Conservation (phyloP, 1,140 invertebrate genomes). For the Leptonema lineaticorne region DNA sequence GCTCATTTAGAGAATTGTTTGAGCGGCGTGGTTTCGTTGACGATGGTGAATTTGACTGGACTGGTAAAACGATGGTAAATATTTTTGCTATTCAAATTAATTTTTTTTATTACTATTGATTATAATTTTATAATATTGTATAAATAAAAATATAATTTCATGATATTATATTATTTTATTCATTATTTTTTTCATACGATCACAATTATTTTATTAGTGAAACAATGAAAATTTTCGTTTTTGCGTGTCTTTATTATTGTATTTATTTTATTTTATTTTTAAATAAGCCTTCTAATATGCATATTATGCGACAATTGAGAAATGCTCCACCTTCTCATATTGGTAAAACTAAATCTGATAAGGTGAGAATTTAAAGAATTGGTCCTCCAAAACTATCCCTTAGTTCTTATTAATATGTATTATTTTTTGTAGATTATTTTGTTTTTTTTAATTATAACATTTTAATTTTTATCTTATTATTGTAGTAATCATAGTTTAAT, state of each 20-base stretch:
- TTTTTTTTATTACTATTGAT: background rate
- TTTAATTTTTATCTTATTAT: background rate
- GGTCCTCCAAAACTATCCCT: too few relatives aligned
- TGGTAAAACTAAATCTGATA: conserved; percentile 81
- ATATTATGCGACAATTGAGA: conserved; percentile 72
- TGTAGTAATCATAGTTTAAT: too few relatives aligned
- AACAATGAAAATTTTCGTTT: conserved; percentile 9
- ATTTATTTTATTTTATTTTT: conserved; percentile 22
- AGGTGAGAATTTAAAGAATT: conserved; percentile 61
- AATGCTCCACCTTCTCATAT: conserved; percentile 80
- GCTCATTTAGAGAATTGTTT: conserved; percentile 93
- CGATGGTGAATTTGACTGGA: conserved; percentile 98
- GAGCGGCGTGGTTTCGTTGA: conserved; percentile 89
- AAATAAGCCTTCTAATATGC: conserved; percentile 71
- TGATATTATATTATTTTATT: conserved; percentile 8
- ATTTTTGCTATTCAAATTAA: background rate
- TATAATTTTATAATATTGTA: conserved; percentile 1
- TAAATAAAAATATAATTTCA: background rate
- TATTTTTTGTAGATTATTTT: too few relatives aligned
- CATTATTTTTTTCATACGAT: background rate
- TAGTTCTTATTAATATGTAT: too few relatives aligned
- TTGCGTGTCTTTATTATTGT: conserved; percentile 3
- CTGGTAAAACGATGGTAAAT: conserved; percentile 89
- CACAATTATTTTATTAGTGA: conserved; percentile 1
- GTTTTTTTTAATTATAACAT: background rate